Base-by-base conservation (phyloP, 2,888 invertebrate species). In the Polydrusus cervinus region DNA sequence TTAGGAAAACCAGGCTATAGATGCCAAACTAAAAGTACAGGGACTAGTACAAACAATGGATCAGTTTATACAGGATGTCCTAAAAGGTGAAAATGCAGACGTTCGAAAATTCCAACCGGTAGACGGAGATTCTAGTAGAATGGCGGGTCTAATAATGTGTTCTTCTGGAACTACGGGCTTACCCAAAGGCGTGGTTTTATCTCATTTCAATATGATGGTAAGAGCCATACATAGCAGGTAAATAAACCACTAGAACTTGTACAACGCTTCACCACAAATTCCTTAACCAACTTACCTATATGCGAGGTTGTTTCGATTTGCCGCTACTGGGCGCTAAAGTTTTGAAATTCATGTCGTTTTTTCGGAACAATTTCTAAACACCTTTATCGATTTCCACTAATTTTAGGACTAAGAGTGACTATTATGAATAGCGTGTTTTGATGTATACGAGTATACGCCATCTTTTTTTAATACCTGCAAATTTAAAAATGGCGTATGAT, bases 91-190 rank as follows among this genome's bases (percentile, higher is more conserved):
- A 43, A 14, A 57, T 34, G 57, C 38, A 10, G 49, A 71, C 13
- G 49, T 62, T 14, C 16, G 18, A 10, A 51, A 34, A 8, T 75
- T 75, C 38, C 14, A 57, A 20, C 71, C 68, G 9, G 45, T 51
- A 18, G 62, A 65, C n/a, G 67, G 67, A 16, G 60, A 75, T 34
- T 18, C 34, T 9, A 43, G 25, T 3, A 70, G 66, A 18, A 70
- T 47, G 51, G 60, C 47, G 1, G 74, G 53, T 14, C 11, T 71
- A 8, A 55, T 76, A 10, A 16, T 76, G 47, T 69, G 64, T 16
- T 76, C 76, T 3, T 76, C 74, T 5, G 76, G 74, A 18, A 76
- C 76, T 3, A 76, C 76, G 0, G 76, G 74, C 16, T 53, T 76
- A 16, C 74, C 76, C 0, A 76, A 76, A 47, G 74, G 74, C 0